A percentile compares a stretch with the other conserved stretches of the same genome.
Evolutionary conservation across 2,888 invertebrate genomes (phyloP).

Genomic region (Chymomyza amoena): DNA sequence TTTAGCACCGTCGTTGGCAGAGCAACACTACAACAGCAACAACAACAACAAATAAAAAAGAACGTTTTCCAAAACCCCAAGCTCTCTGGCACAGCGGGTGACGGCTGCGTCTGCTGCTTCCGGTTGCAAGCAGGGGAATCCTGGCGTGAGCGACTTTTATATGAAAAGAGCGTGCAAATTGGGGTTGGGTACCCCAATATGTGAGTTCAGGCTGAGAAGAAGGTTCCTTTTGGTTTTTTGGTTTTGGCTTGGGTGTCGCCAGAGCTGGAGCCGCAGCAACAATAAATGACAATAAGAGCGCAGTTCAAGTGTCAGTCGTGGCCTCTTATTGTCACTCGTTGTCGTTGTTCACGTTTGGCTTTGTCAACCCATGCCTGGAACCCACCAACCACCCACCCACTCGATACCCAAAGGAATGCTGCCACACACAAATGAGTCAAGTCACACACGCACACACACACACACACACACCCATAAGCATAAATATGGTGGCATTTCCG

Average conservation of each 20-base stretch:
- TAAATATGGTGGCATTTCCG: conserved; percentile 68
- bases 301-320: conserved; percentile 72
- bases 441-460: conserved; percentile 27
- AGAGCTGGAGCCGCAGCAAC: conserved; percentile 44
- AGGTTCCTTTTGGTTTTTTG: no score
- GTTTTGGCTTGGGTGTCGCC: not conserved
- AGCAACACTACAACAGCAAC: conserved; percentile 24
- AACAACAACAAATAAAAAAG: conserved; percentile 10
- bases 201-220: not conserved
- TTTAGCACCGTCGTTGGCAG: conserved; percentile 67
- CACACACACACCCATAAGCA: conserved; percentile 37
- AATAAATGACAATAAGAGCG: conserved; percentile 70
- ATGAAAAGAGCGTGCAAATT: conserved; percentile 67
- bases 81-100: conserved; percentile 1
- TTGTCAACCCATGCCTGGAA: not conserved
- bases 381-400: conserved; percentile 16
- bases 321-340: conserved; percentile 72
- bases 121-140: not conserved
- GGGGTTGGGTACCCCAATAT: conserved; percentile 50
- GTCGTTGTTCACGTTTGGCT: conserved; percentile 22
- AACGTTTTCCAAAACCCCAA: conserved; percentile 9
- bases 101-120: not conserved
- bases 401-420: conserved; percentile 66
- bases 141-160: conserved; percentile 42
- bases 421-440: conserved; percentile 4